Evolutionary conservation across 2,797 vertebrate species (phyloP).

Genomic region (Todus mexicanus): DNA sequence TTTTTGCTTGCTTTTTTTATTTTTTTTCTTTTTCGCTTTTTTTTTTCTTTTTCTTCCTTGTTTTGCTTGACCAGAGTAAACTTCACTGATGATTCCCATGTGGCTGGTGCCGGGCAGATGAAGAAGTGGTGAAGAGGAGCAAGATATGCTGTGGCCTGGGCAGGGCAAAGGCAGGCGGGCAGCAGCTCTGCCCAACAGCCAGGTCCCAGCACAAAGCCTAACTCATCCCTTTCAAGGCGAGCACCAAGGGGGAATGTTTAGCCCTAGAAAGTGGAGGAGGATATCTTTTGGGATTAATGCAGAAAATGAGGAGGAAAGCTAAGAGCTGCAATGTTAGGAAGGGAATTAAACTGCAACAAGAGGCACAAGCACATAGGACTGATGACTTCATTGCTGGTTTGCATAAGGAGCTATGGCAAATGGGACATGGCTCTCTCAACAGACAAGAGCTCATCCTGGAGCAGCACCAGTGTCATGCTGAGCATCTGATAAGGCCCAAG

Average conservation of each 20-base stretch:
- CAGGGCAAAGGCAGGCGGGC: not conserved
- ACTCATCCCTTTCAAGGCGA: not conserved
- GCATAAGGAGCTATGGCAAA: not conserved
- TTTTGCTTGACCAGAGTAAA: not conserved
- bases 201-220: not conserved
- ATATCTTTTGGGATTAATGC: not conserved
- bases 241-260: not conserved
- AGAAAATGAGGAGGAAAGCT: not conserved
- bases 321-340: not conserved
- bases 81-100: not conserved
- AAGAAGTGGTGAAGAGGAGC: not conserved
- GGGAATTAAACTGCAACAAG: not conserved
- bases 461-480: not conserved
- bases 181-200: not conserved
- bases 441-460: not conserved
- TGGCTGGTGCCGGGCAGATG: not conserved
- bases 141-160: not conserved
- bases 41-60: not conserved
- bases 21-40: not conserved
- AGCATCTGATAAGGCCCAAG: not conserved
- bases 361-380: not conserved
- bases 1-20: not conserved
- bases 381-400: not conserved
- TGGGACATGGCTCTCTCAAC: accelerated
- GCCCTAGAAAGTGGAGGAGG: not conserved